These are phyloP conservation scores for Conus canariensis DNA, from an alignment of 2,888 invertebrate genomes.

Conservation along the genomic window DNA sequence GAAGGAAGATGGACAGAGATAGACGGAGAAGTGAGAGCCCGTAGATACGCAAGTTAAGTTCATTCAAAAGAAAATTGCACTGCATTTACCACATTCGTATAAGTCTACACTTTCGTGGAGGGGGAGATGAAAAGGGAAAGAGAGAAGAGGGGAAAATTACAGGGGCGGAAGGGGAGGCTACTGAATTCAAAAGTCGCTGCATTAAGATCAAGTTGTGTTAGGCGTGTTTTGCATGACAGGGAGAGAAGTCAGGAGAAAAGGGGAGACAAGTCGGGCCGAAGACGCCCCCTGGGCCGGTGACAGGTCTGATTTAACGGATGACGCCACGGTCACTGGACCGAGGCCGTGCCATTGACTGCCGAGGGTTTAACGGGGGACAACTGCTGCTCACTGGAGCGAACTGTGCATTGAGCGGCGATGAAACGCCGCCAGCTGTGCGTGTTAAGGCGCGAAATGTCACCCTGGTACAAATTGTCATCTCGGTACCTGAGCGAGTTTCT, in stretches of 20 bases:
- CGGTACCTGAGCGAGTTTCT: too few relatives aligned
- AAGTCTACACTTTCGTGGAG: not conserved
- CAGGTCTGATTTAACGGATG: slow-evolving; percentile 19
- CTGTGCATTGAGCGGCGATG: too few relatives aligned
- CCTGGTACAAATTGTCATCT: too few relatives aligned
- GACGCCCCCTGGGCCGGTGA: not conserved
- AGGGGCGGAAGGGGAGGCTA: not conserved
- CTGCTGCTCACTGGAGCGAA: not conserved
- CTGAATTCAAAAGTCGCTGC: not conserved
- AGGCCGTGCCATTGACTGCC: not conserved
- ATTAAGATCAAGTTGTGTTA: not conserved
- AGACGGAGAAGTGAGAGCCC: too few relatives aligned
- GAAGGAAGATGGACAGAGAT: too few relatives aligned
- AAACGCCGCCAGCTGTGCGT: too few relatives aligned
- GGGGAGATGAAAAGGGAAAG: not conserved
- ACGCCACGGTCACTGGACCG: not conserved
- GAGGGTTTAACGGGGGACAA: not conserved
- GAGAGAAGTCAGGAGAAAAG: slow-evolving; percentile 27
- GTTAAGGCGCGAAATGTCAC: too few relatives aligned
- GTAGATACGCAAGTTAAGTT: too few relatives aligned
- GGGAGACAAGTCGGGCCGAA: slow-evolving; percentile 18
- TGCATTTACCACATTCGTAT: too few relatives aligned
- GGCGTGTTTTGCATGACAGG: not conserved
- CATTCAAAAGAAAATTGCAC: too few relatives aligned
- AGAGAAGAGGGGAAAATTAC: not conserved